A percentile compares a stretch with the other conserved stretches of the same genome.
phyloP scores from a whole-genome alignment of 2,113 vertebrate species.

The Mastomys coucha region DNA sequence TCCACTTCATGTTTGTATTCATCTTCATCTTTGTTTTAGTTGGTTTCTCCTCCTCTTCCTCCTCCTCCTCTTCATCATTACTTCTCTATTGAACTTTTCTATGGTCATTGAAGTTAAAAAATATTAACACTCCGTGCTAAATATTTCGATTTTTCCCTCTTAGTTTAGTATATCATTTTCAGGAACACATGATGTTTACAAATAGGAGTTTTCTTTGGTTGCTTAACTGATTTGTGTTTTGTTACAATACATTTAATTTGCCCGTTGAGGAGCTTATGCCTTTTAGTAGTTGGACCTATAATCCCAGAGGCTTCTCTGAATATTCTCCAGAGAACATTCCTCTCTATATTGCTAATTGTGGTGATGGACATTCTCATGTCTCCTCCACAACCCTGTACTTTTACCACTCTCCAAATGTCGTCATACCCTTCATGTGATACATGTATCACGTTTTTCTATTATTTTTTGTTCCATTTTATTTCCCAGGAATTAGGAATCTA shows the following conservation, averaged over 20 bases:
- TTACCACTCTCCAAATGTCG: neutral
- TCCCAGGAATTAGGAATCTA: neutral
- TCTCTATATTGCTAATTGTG: neutral
- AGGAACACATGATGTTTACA: neutral
- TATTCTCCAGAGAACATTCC: neutral
- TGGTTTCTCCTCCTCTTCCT: neutral
- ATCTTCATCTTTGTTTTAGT: neutral
- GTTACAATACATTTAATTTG: neutral
- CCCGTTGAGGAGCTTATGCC: neutral
- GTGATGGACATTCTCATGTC: neutral
- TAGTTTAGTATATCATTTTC: neutral
- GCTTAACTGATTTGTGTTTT: neutral
- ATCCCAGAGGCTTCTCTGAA: neutral
- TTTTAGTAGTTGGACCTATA: neutral
- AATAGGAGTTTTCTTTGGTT: slow-evolving; percentile 8
- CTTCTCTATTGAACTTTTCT: neutral
- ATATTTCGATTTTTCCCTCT: neutral
- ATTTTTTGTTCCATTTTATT: neutral
- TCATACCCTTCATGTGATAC: neutral
- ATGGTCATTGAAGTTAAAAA: neutral
- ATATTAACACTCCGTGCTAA: neutral
- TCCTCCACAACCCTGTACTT: neutral
- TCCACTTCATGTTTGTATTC: neutral
- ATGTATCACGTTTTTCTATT: neutral
- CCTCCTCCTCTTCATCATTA: neutral